Base-by-base conservation (phyloP, 1,140 invertebrate species). In the Augochlora pura region DNA sequence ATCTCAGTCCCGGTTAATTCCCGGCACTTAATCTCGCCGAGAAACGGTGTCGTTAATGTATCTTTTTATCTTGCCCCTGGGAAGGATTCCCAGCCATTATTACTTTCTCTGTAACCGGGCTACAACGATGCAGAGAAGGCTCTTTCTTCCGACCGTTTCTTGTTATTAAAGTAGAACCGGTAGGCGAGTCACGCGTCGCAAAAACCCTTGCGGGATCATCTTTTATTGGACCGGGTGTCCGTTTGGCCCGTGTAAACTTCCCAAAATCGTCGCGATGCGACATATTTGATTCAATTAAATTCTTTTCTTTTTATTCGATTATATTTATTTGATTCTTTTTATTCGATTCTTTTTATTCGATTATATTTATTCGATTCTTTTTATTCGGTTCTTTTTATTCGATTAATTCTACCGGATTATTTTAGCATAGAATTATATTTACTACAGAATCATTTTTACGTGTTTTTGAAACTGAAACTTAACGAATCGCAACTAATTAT, bases 161-260 rank as follows among this genome's bases (percentile, higher is more conserved):
- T 77, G 52, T 69, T 77, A 77, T 77, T 77, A 77, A 77, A 77
- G 65, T 77, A 32, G 74, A 69, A 69, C 74, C 46, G n/a, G 74
- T 60, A 60, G 39, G 39, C 54, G 74, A 46, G 74, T 68, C 65
- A 62, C 39, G 46, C 38, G n/a, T 69, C 39, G 64, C 32, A 69
- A 69, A 60, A 69, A 76, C 65, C 59, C 49, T 69, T 54, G 49
- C 74, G 32, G 46, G 71, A n/a, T 52, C 32, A 25, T 39, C 27
- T 7, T 12, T n/a, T 21, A 16, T 54, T 60, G 57, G 57, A 66
- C 25, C 12, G 23, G 32, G 49, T 23, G 52, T 27, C 18, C 25
- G 1, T 27, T 32, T 5, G 16, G 14, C 18, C 14, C 10, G 25
- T 32, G 27, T 14, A 62, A 16, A 0, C 27, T 32, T 8, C 27